Evolutionary conservation across 2,797 vertebrate species (phyloP), one percentile per base, ranked within the genome.

Genomic region (Scolopax bukidnonensis): DNA sequence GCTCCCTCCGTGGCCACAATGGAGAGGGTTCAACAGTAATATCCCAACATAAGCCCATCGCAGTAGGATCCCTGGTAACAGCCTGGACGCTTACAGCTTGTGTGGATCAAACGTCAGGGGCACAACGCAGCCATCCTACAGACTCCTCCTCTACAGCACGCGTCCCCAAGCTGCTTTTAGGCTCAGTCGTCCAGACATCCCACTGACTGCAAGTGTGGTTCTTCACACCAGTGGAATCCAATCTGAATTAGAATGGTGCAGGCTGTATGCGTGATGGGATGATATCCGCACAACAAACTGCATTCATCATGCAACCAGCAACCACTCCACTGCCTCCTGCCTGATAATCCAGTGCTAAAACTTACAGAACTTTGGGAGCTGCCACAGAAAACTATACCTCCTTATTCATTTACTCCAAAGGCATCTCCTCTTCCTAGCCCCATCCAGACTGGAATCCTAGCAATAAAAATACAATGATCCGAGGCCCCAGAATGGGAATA

Each of bases 181-280:
- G 43, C 70, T 87, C 64, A 84, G 71, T 47, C 50, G 82, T 19
- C 33, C 24, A 76, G 67, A 73, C 47, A 76, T 21, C 63, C 77
- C 74, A 77, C 51, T 70, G 64, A 87, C 5, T 19, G 70, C 16
- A 80, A 53, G 48, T 4, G 17, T 48, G 28, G 79, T n/a, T 84
- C 83, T 80, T 87, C 28, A 2, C 60, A 86, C 33, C 57, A 65
- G 30, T 13, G 80, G 53, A 95, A 90, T 45, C 36, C 50, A 56
- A 5, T 13, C 45, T 4, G 57, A 73, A 56, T n/a, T 4, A 45
- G 40, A 53, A 59, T 1, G 0, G 36, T 19, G 32, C 16, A 47
- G 0, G 1, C 21, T 10, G 41, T 9, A 36, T 2, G 11, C 0
- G 0, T 3, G 2, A 70, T 0, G 0, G 57, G 41, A 71, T 47